A percentile compares a stretch with the other conserved stretches of the same genome.
phyloP scores from a whole-genome alignment of 2,888 invertebrate genomes.

The Lycocerus yunnanus region DNA sequence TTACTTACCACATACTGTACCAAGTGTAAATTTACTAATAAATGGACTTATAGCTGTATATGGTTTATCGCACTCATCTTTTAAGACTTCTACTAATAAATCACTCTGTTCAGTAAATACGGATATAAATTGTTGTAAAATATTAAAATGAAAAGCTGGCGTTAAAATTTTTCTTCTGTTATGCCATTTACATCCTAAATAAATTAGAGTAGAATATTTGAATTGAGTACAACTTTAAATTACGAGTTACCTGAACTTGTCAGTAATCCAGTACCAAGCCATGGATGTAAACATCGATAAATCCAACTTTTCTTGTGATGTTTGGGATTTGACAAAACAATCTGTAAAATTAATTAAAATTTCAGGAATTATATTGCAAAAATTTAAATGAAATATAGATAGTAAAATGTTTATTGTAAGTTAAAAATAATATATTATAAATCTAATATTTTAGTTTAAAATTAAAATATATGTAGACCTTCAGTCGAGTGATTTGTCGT shows the following conservation, averaged over 20 bases:
- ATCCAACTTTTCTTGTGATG: conserved; percentile 46
- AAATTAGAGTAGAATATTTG: background rate
- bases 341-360: conserved; percentile 35
- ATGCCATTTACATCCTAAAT: conserved; percentile 54
- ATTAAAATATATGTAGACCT: too few species aligned
- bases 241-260: conserved; percentile 47
- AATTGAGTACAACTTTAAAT: background rate
- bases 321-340: conserved; percentile 44
- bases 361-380: background rate
- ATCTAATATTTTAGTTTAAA: too few species aligned
- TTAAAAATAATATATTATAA: too few species aligned
- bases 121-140: conserved; percentile 49
- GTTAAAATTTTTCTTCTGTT: conserved; percentile 52
- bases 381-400: too few species aligned
- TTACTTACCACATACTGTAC: conserved; percentile 60
- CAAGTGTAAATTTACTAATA: conserved; percentile 59
- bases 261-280: conserved; percentile 51
- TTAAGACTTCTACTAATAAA: conserved; percentile 41
- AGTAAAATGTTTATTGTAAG: too few species aligned
- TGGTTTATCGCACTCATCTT: conserved; percentile 36
- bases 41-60: conserved; percentile 55
- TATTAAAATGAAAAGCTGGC: conserved; percentile 54
- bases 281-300: conserved; percentile 47
- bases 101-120: conserved; percentile 48
- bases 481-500: too few species aligned